These are phyloP conservation scores for Cantharis rustica DNA, from an alignment of 2,888 invertebrate species.

Conservation along the genomic window DNA sequence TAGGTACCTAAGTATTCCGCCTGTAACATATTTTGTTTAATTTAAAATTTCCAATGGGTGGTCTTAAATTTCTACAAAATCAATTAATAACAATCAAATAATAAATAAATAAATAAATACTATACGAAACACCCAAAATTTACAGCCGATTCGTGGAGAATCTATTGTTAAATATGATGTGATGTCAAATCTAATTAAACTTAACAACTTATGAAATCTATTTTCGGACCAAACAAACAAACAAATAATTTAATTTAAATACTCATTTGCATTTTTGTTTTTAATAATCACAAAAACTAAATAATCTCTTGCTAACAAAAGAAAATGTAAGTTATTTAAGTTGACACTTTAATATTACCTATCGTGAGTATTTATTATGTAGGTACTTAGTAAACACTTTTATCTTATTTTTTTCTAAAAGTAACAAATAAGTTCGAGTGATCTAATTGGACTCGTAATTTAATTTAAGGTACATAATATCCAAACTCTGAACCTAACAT, in stretches of 20 bases:
- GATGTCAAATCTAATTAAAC: not conserved
- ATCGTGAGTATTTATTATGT: too few species aligned
- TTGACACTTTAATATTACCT: not conserved
- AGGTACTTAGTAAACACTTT: not conserved
- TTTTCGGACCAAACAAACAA: not conserved
- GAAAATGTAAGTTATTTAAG: not conserved
- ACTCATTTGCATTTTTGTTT: not conserved
- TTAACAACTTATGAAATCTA: not conserved
- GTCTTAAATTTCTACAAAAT: not conserved
- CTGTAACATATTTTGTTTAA: not conserved
- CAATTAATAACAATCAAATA: not conserved
- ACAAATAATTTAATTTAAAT: not conserved
- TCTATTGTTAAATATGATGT: not conserved
- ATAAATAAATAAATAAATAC: not conserved
- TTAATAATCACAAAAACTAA: too few species aligned
- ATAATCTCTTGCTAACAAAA: too few species aligned
- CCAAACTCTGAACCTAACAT: too few species aligned
- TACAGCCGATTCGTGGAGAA: not conserved
- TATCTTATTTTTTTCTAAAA: not conserved
- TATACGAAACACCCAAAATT: not conserved
- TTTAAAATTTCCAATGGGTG: not conserved
- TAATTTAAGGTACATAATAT: too few species aligned
- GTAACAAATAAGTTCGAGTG: not conserved
- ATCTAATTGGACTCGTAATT: not conserved
- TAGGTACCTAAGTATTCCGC: not conserved